Evolutionary conservation across 2,888 invertebrate genomes (phyloP), one percentile per base, ranked within the genome.

Genomic region (Ichneumon xanthorius): DNA sequence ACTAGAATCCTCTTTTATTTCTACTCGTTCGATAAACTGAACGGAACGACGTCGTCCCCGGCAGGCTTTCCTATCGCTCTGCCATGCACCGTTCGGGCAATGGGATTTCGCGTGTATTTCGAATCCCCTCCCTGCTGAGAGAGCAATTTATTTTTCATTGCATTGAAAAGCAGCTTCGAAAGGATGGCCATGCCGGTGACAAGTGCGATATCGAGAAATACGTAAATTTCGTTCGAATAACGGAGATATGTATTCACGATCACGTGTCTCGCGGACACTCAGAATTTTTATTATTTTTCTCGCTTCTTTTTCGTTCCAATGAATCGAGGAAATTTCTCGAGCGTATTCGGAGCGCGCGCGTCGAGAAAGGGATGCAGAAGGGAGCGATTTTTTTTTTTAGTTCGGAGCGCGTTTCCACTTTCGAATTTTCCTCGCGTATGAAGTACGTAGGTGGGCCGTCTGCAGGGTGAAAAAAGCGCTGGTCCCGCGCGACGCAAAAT

Each of bases 201-300:
- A 71, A 50, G 71, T 71, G 53, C 53, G 33, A 53, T 14, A 71
- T 53, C 11, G 71, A 30, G 53, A 71, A 77, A 58, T 77, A 50
- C n/a, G 26, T 26, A 37, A 45, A 45, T 48, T 58, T 78, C 26
- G 19, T 22, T 55, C 14, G 78, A 45, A n/a, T 16, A 40, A 26
- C 22, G 14, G 14, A 22, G 30, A 30, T 80, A 72, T 55, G 14
- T 45, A 58, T 26, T 72, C 37, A 4, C 26, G 50, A 33, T 58
- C 80, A 75, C 73, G 80, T 48, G 37, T 40, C 5, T 73, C 50
- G 26, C 26, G 14, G 48, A n/a, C 53, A 33, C 45, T 11, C 11
- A 53, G 22, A 73, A 67, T 80, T 40, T 65, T 19, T 40, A 58
- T 58, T 79, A 40, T 37, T 45, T 45, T 14, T 45, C 9, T 9